These are phyloP conservation scores for Cryptocephalus primarius DNA, from an alignment of 2,888 invertebrate genomes.

Conservation along the genomic window DNA sequence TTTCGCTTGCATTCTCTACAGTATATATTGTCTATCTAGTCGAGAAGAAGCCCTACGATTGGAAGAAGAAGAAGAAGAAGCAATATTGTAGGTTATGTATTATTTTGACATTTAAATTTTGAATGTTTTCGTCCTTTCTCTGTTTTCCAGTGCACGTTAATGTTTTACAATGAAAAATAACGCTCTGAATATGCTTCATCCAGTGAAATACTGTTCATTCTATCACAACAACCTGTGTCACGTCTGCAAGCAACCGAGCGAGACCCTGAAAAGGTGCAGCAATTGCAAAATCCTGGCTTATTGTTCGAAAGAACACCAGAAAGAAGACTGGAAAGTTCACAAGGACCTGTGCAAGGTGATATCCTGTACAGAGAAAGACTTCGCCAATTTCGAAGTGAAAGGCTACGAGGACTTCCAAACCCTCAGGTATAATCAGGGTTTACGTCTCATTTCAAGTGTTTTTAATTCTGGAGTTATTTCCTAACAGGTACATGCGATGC, in stretches of 20 bases:
- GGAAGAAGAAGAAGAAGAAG: too few species aligned
- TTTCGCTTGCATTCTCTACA: too few species aligned
- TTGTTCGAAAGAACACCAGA: slow-evolving; percentile 71
- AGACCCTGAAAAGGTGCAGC: slow-evolving; percentile 44
- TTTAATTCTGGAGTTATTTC: too few species aligned
- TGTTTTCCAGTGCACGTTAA: too few species aligned
- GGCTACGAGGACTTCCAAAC: slow-evolving; percentile 8
- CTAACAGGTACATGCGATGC: slow-evolving; percentile 4
- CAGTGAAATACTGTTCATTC: slow-evolving; percentile 6
- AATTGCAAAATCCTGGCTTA: slow-evolving; percentile 64
- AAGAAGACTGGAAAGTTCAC: slow-evolving; percentile 66
- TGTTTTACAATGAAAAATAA: too few species aligned
- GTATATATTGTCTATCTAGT: too few species aligned
- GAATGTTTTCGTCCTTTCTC: too few species aligned
- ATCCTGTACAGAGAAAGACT: slow-evolving; percentile 7
- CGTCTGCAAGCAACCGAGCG: slow-evolving; percentile 16
- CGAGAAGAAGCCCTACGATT: too few species aligned
- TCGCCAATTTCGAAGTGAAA: slow-evolving; percentile 2
- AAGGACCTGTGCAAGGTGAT: slow-evolving; percentile 44
- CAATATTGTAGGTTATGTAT: too few species aligned
- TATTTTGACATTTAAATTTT: too few species aligned
- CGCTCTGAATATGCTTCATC: not conserved
- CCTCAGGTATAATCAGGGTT: slow-evolving; percentile 1
- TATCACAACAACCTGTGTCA: slow-evolving; percentile 19
- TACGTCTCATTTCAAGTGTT: too few species aligned